These are phyloP conservation scores for Drosophila ironensis DNA, from an alignment of 1,140 invertebrate species.

Conservation along the genomic window DNA sequence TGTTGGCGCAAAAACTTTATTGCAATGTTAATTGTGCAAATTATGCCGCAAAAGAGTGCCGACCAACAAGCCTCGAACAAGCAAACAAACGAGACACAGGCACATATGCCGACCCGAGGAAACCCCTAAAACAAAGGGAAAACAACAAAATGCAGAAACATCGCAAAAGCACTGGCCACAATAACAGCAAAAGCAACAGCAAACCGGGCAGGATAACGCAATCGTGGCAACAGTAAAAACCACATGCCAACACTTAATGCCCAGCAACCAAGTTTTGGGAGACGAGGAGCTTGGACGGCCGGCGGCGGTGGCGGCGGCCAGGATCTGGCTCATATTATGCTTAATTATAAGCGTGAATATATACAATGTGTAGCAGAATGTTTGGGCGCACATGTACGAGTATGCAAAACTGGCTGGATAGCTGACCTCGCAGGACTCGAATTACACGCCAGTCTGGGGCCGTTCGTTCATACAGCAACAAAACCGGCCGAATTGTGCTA, in stretches of 20 bases:
- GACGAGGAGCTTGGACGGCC: no score
- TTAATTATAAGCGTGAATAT: constrained; percentile 64
- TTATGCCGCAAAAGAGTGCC: constrained; percentile 43
- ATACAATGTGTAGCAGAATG: background rate
- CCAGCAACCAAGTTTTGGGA: constrained; percentile 55
- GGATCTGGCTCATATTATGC: constrained; percentile 57
- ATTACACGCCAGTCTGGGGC: constrained; percentile 39
- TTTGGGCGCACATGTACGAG: constrained; percentile 56
- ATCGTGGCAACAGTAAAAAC: constrained; percentile 49
- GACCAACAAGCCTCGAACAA: background rate
- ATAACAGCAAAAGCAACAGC: background rate
- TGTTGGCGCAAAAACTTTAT: constrained; percentile 65
- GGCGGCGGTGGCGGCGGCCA: constrained; percentile 25
- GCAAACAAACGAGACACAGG: background rate
- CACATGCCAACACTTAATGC: constrained; percentile 74
- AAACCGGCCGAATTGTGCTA: constrained; percentile 10
- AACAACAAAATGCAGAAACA: constrained; percentile 41
- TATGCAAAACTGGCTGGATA: constrained; percentile 18
- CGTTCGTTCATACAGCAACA: constrained; percentile 17
- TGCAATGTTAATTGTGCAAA: constrained; percentile 71
- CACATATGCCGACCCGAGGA: constrained; percentile 21
- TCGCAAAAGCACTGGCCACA: background rate
- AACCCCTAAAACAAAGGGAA: constrained; percentile 51
- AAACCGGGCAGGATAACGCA: constrained; percentile 6
- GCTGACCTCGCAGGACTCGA: constrained; percentile 21